Conservation (phyloP, 2,113 vertebrate genomes). For the Bufo bufo region DNA sequence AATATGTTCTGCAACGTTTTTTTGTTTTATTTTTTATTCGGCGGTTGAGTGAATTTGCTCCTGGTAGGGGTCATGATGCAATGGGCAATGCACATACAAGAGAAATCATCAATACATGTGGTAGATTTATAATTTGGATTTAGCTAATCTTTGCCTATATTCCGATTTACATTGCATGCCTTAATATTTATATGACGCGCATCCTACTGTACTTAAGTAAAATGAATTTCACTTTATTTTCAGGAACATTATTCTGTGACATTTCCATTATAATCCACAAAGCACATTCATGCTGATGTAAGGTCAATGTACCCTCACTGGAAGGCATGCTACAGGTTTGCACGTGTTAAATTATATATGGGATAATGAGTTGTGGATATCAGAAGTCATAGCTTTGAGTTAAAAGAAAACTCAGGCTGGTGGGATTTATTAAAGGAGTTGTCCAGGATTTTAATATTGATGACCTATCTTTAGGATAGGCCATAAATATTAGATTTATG, state of each 20-base stretch:
- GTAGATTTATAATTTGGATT: background rate
- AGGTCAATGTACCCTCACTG: slow-evolving; percentile 22
- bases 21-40: background rate
- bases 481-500: too few relatives aligned
- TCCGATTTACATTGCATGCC: background rate
- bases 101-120: background rate
- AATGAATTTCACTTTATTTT: background rate
- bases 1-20: background rate
- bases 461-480: too few relatives aligned
- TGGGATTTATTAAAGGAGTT: background rate
- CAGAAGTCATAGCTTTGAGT: background rate
- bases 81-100: background rate
- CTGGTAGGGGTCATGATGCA: background rate
- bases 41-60: background rate
- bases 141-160: background rate
- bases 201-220: background rate
- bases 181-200: background rate
- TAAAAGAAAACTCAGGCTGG: background rate
- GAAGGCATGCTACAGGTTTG: background rate
- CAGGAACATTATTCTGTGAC: slow-evolving; percentile 33
- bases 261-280: slow-evolving; percentile 31
- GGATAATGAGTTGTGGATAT: background rate
- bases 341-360: background rate
- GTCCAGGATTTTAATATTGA: too few relatives aligned
- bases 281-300: slow-evolving; percentile 31